These are phyloP conservation scores for Hiodon alosoides DNA, from an alignment of 2,113 vertebrate species.

Conservation along the genomic window DNA sequence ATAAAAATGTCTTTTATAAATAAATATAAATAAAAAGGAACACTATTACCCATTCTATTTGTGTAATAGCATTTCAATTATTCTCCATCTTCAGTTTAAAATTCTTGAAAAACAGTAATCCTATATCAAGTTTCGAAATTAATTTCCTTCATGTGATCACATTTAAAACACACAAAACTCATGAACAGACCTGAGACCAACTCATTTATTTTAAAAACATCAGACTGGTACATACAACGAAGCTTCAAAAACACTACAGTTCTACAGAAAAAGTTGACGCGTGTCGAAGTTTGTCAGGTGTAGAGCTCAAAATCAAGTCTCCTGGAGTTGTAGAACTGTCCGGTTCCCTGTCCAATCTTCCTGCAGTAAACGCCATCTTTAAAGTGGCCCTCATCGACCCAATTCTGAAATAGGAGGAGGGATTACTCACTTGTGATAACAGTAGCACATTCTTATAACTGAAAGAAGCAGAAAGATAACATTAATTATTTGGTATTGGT, in stretches of 20 bases:
- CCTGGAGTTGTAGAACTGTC: constrained; percentile 83
- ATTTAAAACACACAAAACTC: neutral
- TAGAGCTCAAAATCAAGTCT: constrained; percentile 85
- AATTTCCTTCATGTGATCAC: neutral
- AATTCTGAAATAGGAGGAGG: constrained; percentile 61
- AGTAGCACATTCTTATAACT: no score
- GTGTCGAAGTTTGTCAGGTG: constrained; percentile 47
- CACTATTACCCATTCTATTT: no score
- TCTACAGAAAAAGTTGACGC: neutral
- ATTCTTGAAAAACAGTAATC: no score
- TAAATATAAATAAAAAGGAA: neutral
- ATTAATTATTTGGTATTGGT: no score
- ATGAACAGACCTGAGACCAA: neutral
- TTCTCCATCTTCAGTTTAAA: no score
- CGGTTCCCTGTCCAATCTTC: constrained; percentile 65
- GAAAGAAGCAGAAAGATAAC: no score
- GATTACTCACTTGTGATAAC: neutral
- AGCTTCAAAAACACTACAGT: constrained; percentile 8
- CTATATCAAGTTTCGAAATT: neutral
- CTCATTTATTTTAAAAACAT: constrained; percentile 20
- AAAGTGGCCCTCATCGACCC: constrained; percentile 85
- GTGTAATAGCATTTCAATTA: no score
- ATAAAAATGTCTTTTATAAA: neutral
- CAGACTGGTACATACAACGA: neutral
- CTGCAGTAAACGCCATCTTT: constrained; percentile 80